phyloP scores from a whole-genome alignment of 1,140 invertebrate genomes.

The Panagrolaimus sp. region DNA sequence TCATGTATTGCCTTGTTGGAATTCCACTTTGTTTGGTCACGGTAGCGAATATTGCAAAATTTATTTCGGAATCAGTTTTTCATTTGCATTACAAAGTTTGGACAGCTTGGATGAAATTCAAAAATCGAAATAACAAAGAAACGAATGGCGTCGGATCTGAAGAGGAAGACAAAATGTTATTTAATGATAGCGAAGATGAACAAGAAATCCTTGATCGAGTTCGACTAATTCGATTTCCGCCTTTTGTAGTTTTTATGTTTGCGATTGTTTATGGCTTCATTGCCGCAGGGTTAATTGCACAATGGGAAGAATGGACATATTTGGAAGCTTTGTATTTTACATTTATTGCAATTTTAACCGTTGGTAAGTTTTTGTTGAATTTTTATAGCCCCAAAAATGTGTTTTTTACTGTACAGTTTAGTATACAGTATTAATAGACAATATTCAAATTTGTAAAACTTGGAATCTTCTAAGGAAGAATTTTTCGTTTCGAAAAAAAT shows the following conservation, averaged over 20 bases:
- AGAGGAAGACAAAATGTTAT: conserved; percentile 39
- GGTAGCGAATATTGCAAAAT: conserved; percentile 57
- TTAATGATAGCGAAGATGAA: conserved; percentile 56
- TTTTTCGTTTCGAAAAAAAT: not conserved
- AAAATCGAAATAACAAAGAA: conserved; percentile 35
- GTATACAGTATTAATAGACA: too few species aligned
- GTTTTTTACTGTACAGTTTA: not conserved
- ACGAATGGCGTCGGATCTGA: conserved; percentile 19
- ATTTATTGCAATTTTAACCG: conserved; percentile 57
- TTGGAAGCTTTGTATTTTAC: conserved; percentile 56
- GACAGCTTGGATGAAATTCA: conserved; percentile 50
- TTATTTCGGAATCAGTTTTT: conserved; percentile 47
- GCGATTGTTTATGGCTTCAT: conserved; percentile 55
- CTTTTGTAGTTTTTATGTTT: conserved; percentile 53
- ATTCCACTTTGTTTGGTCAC: conserved; percentile 58
- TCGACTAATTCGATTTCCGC: conserved; percentile 54
- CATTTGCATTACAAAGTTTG: conserved; percentile 50
- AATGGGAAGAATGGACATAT: conserved; percentile 53
- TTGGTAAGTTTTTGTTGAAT: conserved; percentile 42
- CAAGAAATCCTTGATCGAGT: conserved; percentile 54
- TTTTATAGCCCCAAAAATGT: not conserved
- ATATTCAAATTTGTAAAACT: not conserved
- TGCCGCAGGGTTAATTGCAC: conserved; percentile 49
- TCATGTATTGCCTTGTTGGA: conserved; percentile 58
- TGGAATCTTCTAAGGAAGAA: too few species aligned